phyloP scores from a whole-genome alignment of 2,797 vertebrate genomes.

The Myoxocephalus aenaeus region DNA sequence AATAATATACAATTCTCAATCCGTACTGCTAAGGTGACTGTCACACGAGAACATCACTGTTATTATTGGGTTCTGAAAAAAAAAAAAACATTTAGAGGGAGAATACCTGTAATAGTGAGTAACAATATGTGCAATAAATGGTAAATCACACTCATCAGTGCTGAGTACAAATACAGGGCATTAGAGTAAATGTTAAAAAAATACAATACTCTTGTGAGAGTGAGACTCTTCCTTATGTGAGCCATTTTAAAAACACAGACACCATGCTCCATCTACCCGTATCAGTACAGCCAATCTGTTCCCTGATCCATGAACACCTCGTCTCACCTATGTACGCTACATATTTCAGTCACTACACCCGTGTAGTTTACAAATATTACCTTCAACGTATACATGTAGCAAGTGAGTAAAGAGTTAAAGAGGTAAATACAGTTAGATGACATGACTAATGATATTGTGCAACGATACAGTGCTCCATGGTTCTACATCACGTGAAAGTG shows the following conservation, averaged over 20 bases:
- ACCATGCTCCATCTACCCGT: conserved; percentile 73
- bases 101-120: conserved; percentile 57
- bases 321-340: conserved; percentile 50
- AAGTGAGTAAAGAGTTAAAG: conserved; percentile 41
- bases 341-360: conserved; percentile 44
- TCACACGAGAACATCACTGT: conserved; percentile 73
- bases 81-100: conserved; percentile 50
- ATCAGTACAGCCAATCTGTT: conserved; percentile 62
- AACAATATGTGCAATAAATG: conserved; percentile 67
- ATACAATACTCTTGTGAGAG: conserved; percentile 75
- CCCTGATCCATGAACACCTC: conserved; percentile 57
- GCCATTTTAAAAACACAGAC: conserved; percentile 64
- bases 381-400: conserved; percentile 48
- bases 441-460: conserved; percentile 50
- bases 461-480: conserved; percentile 40
- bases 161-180: conserved; percentile 70
- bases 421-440: conserved; percentile 62
- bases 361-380: conserved; percentile 43
- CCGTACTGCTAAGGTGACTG: conserved; percentile 66
- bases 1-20: conserved; percentile 64
- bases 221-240: conserved; percentile 49
- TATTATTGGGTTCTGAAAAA: conserved; percentile 52
- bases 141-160: conserved; percentile 63
- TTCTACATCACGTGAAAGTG: conserved; percentile 45
- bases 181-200: conserved; percentile 77